These are phyloP conservation scores for Diglossa cyanea DNA, from an alignment of 2,797 vertebrate genomes.

Conservation along the genomic window DNA sequence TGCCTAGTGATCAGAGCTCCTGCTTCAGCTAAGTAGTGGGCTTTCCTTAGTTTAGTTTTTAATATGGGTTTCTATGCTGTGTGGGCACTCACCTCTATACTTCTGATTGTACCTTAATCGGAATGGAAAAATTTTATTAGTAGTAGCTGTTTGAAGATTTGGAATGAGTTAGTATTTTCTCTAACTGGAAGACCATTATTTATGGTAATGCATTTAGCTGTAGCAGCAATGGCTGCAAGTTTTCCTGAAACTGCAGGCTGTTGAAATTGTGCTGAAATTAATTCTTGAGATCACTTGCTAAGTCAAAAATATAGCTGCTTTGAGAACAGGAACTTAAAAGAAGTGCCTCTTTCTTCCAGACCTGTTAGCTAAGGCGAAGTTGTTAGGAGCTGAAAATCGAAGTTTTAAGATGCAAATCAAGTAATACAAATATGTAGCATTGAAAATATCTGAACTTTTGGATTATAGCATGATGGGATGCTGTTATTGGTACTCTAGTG, in stretches of 20 bases:
- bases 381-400: background rate
- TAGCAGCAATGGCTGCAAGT: background rate
- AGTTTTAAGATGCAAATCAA: background rate
- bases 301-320: background rate
- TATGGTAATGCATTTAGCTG: background rate
- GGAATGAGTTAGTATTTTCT: background rate
- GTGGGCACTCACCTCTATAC: background rate
- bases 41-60: background rate
- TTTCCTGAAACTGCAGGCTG: background rate
- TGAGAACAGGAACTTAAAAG: background rate
- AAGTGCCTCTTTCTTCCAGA: background rate
- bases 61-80: rapidly evolving
- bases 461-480: background rate
- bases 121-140: background rate
- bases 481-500: background rate
- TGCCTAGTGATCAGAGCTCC: background rate
- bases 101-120: background rate
- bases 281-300: background rate
- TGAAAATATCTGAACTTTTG: background rate
- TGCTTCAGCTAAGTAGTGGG: background rate
- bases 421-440: background rate
- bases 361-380: background rate
- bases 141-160: background rate
- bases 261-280: background rate
- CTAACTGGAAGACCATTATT: background rate